phyloP scores from a whole-genome alignment of 2,113 vertebrate genomes.

The Brienomyrus brachyistius region DNA sequence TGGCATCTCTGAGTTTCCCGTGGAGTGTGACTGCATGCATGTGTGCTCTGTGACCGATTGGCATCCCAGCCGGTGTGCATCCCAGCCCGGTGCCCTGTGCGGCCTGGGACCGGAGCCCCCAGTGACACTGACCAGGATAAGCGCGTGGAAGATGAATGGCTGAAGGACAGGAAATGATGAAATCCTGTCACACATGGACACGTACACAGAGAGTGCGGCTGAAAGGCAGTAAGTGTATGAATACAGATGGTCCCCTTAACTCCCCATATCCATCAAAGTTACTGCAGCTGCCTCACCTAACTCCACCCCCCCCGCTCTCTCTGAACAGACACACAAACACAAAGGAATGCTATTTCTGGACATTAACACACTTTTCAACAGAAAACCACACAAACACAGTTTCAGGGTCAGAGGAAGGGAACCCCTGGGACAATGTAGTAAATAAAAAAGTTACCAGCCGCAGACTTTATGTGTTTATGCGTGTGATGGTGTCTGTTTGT shows the following conservation, averaged over 20 bases:
- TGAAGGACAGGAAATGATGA: neutral
- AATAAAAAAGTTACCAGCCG: neutral
- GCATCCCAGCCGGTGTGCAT: neutral
- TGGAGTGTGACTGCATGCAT: neutral
- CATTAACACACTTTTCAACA: neutral
- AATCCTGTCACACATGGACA: neutral
- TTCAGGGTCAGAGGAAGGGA: neutral
- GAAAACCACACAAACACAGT: neutral
- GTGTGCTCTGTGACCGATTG: neutral
- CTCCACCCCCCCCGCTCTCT: neutral
- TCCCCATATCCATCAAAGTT: neutral
- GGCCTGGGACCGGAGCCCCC: neutral
- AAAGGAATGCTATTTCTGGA: neutral
- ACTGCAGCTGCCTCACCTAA: neutral
- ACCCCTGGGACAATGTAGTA: neutral
- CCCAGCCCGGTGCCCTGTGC: neutral
- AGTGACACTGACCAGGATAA: neutral
- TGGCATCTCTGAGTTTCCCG: neutral
- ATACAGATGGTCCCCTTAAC: neutral
- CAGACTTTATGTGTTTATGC: neutral
- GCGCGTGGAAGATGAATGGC: neutral
- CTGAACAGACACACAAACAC: conserved; percentile 1
- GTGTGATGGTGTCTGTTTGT: neutral
- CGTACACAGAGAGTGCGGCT: neutral
- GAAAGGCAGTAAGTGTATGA: neutral